Conservation (phyloP, 2,113 vertebrate species). For the Peucedramus taeniatus region DNA sequence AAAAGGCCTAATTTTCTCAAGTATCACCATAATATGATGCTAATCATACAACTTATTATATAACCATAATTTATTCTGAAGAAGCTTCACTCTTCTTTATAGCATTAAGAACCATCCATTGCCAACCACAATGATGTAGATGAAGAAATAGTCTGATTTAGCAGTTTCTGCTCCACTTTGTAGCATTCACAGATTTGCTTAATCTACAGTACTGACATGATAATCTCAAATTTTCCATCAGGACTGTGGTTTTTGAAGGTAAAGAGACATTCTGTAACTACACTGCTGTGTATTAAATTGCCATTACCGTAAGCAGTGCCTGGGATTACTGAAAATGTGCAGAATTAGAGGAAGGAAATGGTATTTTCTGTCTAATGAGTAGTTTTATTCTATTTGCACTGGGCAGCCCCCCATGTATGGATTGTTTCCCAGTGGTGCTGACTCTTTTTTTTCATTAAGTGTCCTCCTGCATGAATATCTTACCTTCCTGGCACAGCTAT, state of each 20-base stretch:
- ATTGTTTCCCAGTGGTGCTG: background rate
- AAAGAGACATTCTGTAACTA: background rate
- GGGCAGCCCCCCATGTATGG: accelerated
- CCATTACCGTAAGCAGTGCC: background rate
- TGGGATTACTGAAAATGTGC: background rate
- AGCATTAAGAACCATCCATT: background rate
- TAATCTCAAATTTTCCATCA: background rate
- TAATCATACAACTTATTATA: background rate
- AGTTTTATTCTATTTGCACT: background rate
- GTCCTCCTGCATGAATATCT: background rate
- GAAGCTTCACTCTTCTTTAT: background rate
- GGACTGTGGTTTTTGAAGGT: background rate
- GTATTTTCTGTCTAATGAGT: background rate
- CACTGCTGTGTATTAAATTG: background rate
- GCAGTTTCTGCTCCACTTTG: background rate
- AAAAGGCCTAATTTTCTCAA: background rate
- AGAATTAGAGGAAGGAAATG: background rate
- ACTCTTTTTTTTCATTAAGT: background rate
- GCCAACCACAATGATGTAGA: background rate
- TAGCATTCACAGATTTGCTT: background rate
- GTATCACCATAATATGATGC: background rate
- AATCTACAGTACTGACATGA: background rate
- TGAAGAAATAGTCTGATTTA: background rate
- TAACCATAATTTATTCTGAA: background rate
- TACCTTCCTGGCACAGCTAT: background rate